Evolutionary conservation across 1,140 invertebrate species (phyloP), one percentile per base, ranked within the genome.

Genomic region (Leptinotarsa defecta): DNA sequence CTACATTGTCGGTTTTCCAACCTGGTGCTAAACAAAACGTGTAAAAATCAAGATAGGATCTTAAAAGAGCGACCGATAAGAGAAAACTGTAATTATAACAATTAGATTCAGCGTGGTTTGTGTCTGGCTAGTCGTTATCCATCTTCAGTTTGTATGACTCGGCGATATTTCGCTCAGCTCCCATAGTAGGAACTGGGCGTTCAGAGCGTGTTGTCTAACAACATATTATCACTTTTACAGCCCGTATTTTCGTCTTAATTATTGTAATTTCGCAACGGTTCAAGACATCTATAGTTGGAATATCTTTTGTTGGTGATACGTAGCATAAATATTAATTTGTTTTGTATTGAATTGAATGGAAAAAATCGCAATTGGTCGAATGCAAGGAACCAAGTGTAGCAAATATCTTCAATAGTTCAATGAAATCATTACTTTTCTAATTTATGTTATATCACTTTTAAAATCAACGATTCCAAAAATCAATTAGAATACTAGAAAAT

Each of bases 61-160:
- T 57, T 3, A 17, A 19, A 57, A 57, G 15, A 57, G n/a, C 52
- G 52, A 19, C 52, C 52, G 34, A 57, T 19, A 57, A 57, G 52
- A 57, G 52, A 57, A 57, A 57, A 57, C 52, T 57, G 52, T 57
- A 57, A 57, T 57, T 57, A 57, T 57, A 15, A 57, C 52, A 57
- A 57, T 57, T 57, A 57, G 52, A 57, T 57, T 57, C 52, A 57
- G 52, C n/a, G 52, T 57, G 17, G 52, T 57, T 57, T 57, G 52
- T 57, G n/a, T 57, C 52, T 19, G 52, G n/a, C 52, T 57, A 57
- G 52, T 57, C 52, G 52, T 57, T 57, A 57, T 19, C 52, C 52
- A 57, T 57, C 52, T 57, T 57, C 52, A 57, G 52, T 17, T 57
- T 57, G 52, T 57, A 57, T 57, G 52, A 57, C 52, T 57, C n/a